Conservation (phyloP, 2,888 invertebrate species). For the Monopis laevigella region DNA sequence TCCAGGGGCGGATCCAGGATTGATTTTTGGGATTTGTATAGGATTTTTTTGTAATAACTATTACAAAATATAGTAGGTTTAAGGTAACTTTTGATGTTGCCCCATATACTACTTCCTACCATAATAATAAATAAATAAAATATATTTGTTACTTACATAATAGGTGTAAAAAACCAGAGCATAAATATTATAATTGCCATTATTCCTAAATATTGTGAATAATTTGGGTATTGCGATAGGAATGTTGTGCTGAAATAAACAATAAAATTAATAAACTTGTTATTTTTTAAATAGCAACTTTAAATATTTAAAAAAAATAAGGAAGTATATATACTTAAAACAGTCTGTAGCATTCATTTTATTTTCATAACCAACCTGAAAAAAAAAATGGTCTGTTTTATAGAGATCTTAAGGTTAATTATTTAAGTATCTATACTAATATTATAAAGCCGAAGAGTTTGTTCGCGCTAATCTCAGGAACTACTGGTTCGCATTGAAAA, state of each 20-base stretch:
- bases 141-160: conserved; percentile 71
- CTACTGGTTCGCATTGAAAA: no score
- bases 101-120: no score
- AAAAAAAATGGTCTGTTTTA: no score
- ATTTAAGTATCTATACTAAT: no score
- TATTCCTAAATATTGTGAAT: conserved; percentile 72
- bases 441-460: no score
- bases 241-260: conserved; percentile 59
- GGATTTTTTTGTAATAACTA: no score
- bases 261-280: not conserved
- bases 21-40: no score
- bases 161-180: conserved; percentile 71
- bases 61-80: no score
- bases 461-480: no score
- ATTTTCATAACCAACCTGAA: conserved; percentile 57
- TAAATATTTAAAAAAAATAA: not conserved
- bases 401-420: no score
- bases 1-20: no score
- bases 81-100: no score
- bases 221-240: conserved; percentile 67
- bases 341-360: conserved; percentile 60
- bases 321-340: conserved; percentile 44
- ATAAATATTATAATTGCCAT: conserved; percentile 70
- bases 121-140: conserved; percentile 14
- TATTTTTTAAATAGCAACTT: not conserved